Conservation (phyloP, 2,113 vertebrate genomes). For the Piprites chloris region DNA sequence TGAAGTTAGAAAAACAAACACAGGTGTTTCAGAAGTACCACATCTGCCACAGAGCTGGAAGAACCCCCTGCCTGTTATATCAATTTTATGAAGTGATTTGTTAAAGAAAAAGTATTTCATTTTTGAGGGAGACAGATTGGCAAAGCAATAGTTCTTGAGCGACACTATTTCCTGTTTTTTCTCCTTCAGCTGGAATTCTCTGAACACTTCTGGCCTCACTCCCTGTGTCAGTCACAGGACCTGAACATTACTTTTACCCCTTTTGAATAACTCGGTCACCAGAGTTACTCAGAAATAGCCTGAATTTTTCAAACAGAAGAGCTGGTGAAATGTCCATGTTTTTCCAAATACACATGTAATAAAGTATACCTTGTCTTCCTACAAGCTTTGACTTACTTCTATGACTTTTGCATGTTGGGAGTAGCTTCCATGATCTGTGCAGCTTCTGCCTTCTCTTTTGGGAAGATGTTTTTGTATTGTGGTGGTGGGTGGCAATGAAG, state of each 20-base stretch:
- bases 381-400: not conserved
- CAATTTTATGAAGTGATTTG: not conserved
- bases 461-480: not conserved
- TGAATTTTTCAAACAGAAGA: not conserved
- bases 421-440: not conserved
- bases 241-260: not conserved
- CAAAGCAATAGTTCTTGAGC: not conserved
- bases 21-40: not conserved
- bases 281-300: not conserved
- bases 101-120: not conserved
- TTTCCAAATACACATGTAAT: not conserved
- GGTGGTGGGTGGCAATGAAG: not conserved
- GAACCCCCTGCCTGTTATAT: not conserved
- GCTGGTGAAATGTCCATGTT: not conserved
- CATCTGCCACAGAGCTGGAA: not conserved
- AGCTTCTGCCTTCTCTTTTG: not conserved
- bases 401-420: not conserved
- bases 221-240: not conserved
- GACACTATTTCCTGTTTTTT: not conserved
- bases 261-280: not conserved
- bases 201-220: not conserved
- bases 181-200: not conserved
- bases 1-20: not conserved
- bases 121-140: not conserved
- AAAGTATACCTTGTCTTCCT: not conserved